Base-by-base conservation (phyloP, 2,888 invertebrate genomes). In the Nemotelus pantherinus region DNA sequence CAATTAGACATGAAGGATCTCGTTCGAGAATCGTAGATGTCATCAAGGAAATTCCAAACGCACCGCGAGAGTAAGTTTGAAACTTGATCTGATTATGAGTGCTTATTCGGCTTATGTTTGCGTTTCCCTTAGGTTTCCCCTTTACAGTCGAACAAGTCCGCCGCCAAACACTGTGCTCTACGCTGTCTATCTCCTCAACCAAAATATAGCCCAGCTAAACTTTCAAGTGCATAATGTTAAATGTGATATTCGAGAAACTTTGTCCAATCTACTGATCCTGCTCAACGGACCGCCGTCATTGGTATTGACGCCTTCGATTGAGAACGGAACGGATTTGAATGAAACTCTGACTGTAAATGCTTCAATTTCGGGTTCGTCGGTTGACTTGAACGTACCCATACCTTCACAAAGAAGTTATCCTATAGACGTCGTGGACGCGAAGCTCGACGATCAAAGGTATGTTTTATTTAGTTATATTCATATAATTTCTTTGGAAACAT, bases 151-250 rank as follows among this genome's bases (percentile, higher is more conserved):
- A 44, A 83, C 85, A 41, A 83, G 83, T 72, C 83, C 87, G 79
- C 85, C 85, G 4, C 84, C 86, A 63, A 87, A 87, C 79, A 83
- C 84, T 65, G 84, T 96, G 84, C 92, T 94, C 79, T 97, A 97
- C 86, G 98, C 93, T 3, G 93, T 98, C 80, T 98, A 95, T 85
- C 89, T 98, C 10, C 88, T 98, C 48, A 98, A 98, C 88, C 97
- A 97, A 87, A 97, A 98, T 85, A 94, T 99, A 80, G 95, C 95
- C 1, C 98, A 99, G 87, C 87, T 98, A n/a, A 86, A 85, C 80
- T 85, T 82, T 68, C 85, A 85, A 79, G 83, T 84, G 76, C 82
- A 82, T 65, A 83, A 84, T 41, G 63, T 78, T 50, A 65, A 78
- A 50, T 85, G 84, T 77, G 85, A 87, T 80, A 79, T 84, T 68